Evolutionary conservation across 1,140 invertebrate species (phyloP), one percentile per base, ranked within the genome.

Genomic region (Branchinecta lynchi): DNA sequence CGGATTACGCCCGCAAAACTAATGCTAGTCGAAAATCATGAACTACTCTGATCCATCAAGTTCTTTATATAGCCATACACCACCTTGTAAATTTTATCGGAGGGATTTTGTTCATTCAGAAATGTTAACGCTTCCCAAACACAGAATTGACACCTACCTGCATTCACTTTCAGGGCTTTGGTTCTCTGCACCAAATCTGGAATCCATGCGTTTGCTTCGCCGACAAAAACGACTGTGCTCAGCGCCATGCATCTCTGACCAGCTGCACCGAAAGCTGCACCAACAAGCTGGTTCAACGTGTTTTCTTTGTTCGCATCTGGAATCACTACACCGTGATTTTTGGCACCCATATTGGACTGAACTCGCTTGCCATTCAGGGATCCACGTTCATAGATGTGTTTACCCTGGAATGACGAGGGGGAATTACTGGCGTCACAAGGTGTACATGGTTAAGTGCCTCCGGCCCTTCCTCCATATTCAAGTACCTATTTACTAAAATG

Each of bases 301-400:
- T 93, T 88, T 76, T 96, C 94, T 79, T 98, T 98, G 78, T 98
- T 96, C 12, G 96, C 96, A 81, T 99, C 96, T 17, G 93, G 88
- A 83, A 99, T 85, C 46, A 99, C 85, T 8, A 99, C 86, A 69
- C 96, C 96, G 78, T 99, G 97, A 79, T 99, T 99, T 80, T 99
- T 99, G 2, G 97, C 96, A 21, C 96, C 96, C 92, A 98, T 95
- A 77, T 99, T 98, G 66, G 90, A 92, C 79, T 99, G 96, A 0
- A 99, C 94, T 65, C 96, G 84, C 79, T 99, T 99, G 12, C 96
- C 94, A 77, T 87, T 86, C 74, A 85, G 86, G 9, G 87, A 89
- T 66, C 92, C 93, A 74, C 92, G 82, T 74, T 90, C 86, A 79
- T 98, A 99, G 75, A 99, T 99, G 76, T 99, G 91, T 79, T 92